phyloP scores from a whole-genome alignment of 2,113 vertebrate species.

The Ictalurus furcatus region DNA sequence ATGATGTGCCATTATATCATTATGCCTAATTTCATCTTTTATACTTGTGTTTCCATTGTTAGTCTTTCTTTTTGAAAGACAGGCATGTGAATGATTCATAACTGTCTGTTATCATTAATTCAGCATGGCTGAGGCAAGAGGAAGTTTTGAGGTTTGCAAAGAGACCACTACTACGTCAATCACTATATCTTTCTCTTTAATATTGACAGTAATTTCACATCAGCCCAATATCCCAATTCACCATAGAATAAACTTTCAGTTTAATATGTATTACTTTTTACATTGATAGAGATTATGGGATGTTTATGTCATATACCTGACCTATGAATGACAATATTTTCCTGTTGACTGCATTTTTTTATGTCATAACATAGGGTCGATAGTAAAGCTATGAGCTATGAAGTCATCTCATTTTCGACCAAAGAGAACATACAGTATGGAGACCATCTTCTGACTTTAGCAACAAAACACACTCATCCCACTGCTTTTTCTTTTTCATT shows the following conservation, averaged over 20 bases:
- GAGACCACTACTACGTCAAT: conserved; percentile 13
- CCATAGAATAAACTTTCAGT: not conserved
- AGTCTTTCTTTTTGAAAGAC: conserved; percentile 62
- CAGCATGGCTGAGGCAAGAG: conserved; percentile 53
- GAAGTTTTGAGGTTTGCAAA: conserved; percentile 40
- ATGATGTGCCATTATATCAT: conserved; percentile 71
- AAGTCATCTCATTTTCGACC: conserved; percentile 3
- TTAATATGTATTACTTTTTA: conserved; percentile 19
- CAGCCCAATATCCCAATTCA: not conserved
- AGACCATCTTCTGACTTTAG: conserved; percentile 23
- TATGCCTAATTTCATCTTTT: conserved; percentile 70
- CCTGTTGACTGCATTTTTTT: conserved; percentile 40
- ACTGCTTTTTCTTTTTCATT: conserved; percentile 5
- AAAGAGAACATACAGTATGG: not conserved
- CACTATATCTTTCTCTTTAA: conserved; percentile 1
- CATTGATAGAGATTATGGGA: conserved; percentile 27
- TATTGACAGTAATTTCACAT: conserved; percentile 13
- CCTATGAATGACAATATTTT: conserved; percentile 27
- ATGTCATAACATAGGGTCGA: conserved; percentile 30
- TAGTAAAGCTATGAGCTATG: conserved; percentile 14
- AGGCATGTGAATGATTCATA: conserved; percentile 62
- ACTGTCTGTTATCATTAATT: conserved; percentile 65
- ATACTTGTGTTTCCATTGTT: conserved; percentile 64
- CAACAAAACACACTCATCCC: conserved; percentile 1
- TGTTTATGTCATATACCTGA: conserved; percentile 37